Conservation (phyloP, 2,113 vertebrate genomes). For the Meleagris gallopavo region DNA sequence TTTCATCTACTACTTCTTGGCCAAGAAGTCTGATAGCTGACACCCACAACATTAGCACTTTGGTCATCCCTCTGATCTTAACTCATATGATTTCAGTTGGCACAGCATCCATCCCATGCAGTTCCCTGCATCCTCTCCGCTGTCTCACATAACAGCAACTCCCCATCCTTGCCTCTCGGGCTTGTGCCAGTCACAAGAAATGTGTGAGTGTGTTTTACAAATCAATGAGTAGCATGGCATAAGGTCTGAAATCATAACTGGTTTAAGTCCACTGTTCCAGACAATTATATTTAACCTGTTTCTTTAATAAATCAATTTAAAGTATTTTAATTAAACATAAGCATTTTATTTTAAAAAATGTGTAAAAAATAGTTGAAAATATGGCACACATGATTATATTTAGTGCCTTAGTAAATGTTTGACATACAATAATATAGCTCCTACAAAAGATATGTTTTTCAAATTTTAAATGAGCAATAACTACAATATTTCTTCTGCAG, state of each 20-base stretch:
- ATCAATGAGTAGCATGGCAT: neutral
- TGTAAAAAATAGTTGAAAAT: neutral
- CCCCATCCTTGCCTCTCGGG: neutral
- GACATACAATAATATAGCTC: neutral
- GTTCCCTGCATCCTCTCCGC: neutral
- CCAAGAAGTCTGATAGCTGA: neutral
- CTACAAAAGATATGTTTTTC: neutral
- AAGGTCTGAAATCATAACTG: neutral
- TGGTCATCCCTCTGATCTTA: neutral
- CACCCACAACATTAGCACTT: neutral
- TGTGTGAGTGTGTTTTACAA: neutral
- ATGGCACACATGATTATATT: neutral
- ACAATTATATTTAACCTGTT: neutral
- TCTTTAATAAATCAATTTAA: neutral
- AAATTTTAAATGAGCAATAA: neutral
- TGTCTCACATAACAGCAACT: neutral
- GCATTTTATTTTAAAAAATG: neutral
- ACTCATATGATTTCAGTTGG: neutral
- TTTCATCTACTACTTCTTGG: neutral
- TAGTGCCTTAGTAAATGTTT: too few species aligned
- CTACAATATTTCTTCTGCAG: neutral
- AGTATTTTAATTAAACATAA: neutral
- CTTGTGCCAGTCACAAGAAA: neutral
- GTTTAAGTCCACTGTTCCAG: neutral
- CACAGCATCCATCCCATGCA: neutral